Evolutionary conservation across 1,140 invertebrate genomes (phyloP), one percentile per base, ranked within the genome.

Genomic region (Coenobita brevimanus): DNA sequence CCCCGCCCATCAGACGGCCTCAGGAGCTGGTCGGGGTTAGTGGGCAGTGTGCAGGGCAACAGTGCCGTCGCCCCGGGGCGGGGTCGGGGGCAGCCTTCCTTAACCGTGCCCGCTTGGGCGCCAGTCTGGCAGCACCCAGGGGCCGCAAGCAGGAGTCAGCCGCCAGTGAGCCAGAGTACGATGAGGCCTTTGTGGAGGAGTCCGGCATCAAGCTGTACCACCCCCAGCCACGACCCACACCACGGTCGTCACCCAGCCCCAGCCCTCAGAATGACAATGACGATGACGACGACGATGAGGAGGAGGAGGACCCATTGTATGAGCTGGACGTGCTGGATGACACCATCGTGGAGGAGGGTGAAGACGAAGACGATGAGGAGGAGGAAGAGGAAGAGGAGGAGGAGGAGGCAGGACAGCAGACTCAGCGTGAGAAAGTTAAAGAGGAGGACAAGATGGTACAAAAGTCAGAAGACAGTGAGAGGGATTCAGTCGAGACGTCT

Each of bases 121-220:
- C 38, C 57, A 30, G 43, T 10, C 33, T 81, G n/a, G 50, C 54
- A 10, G 79, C 43, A 1, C 62, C 78, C 6, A 64, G 71, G 21
- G 57, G 21, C 67, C 78, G 85, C 17, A 76, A 75, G 62, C 76
- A 27, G 17, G 79, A 60, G 13, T 50, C 78, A 21, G 41, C 43
- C 41, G 33, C 81, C 43, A 83, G 71, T 10, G 81, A 83, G 33
- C 75, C 75, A 1, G 86, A 88, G n/a, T 78, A 88, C 10, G 86
- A 81, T 24, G 86, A 88, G 24, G 86, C 86, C 50, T 88, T 88
- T 41, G 86, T 88, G 0, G 86, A 88, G 69, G 86, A 88, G 78
- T 81, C 76, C 0, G 86, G 86, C 43, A 88, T 88, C 50, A 88
- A 88, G 50, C 24, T 88, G 2, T 88, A 81, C 24, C 50, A 81